Evolutionary conservation across 2,113 vertebrate genomes (phyloP).

Genomic region (Noturus placidus): DNA sequence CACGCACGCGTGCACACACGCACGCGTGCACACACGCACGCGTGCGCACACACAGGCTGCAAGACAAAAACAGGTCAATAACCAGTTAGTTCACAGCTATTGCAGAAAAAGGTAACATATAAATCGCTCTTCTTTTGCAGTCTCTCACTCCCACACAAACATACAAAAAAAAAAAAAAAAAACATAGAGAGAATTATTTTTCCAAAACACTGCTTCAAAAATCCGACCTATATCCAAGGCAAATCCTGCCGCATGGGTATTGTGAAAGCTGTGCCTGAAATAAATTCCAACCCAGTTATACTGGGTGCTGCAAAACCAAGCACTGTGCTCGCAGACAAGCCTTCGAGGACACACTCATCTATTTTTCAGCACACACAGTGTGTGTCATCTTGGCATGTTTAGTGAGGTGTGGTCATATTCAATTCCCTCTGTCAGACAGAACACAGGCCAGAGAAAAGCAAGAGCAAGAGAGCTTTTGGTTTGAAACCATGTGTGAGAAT

Average conservation of each 20-base stretch:
- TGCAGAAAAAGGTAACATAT: not conserved
- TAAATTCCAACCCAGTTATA: slow-evolving; percentile 17
- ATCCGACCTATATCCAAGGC: slow-evolving; percentile 19
- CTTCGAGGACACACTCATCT: slow-evolving; percentile 39
- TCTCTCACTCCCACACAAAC: slow-evolving; percentile 29
- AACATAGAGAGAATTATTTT: not conserved
- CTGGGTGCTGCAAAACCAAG: slow-evolving; percentile 4
- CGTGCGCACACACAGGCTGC: not conserved
- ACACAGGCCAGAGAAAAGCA: slow-evolving; percentile 25
- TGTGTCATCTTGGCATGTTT: slow-evolving; percentile 40
- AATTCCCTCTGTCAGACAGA: slow-evolving; percentile 35
- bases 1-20: not conserved
- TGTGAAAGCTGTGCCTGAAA: slow-evolving; percentile 20
- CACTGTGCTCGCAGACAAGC: slow-evolving; percentile 31
- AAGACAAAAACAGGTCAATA: slow-evolving; percentile 34
- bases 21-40: slow-evolving; percentile 8
- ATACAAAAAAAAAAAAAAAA: slow-evolving; percentile 15
- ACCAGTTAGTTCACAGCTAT: slow-evolving; percentile 15
- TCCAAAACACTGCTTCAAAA: slow-evolving; percentile 15
- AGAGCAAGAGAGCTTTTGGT: slow-evolving; percentile 21
- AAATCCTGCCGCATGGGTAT: not conserved
- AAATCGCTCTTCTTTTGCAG: not conserved
- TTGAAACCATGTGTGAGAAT: slow-evolving; percentile 36
- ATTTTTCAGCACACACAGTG: slow-evolving; percentile 23
- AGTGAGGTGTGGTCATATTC: slow-evolving; percentile 47